Base-by-base conservation (phyloP, 2,888 invertebrate species). In the Calliopum simillimum region DNA sequence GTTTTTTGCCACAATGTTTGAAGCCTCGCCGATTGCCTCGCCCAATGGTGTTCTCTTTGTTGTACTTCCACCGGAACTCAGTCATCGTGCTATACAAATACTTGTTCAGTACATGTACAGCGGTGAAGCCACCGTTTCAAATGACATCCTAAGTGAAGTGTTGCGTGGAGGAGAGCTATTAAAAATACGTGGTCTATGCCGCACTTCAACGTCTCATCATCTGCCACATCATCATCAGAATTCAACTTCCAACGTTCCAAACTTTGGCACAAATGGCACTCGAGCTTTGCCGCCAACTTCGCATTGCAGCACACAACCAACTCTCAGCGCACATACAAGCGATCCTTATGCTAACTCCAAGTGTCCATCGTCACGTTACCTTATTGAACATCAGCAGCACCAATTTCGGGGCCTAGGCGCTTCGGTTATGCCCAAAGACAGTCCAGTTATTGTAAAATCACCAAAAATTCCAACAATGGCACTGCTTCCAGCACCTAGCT, bases 31-130 rank as follows among this genome's bases (percentile, higher is more conserved):
- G n/a, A 77, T 83, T 44, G 76, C 80, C 2, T 74, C 82, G 43
- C 80, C 83, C 44, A 90, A 89, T 63, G 82, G 84, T 23, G 87
- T 89, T 79, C 84, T 92, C 11, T 90, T 93, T 76, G 90, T 94
- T 62, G 92, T 95, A 44, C 88, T 95, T 75, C 95, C 95, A 14
- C 91, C 94, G 3, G 94, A 94, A 81, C 92, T 95, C 74, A 92
- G 91, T 47, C 92, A 92, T 73, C 91, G 92, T 75, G 94, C 94
- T 11, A 88, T 95, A 76, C 93, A 93, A 84, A 93, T 93, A 73
- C 88, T 95, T 19, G 91, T 95, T 53, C 93, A 95, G 80, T 95
- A 95, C 83, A 95, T 95, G 94, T 95, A 95, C 86, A 92, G 91
- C 84, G 91, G 91, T 78, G 81, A 86, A 74, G 93, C 94, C 41